Evolutionary conservation across 2,888 invertebrate species (phyloP).

Genomic region (Deilephila elpenor): DNA sequence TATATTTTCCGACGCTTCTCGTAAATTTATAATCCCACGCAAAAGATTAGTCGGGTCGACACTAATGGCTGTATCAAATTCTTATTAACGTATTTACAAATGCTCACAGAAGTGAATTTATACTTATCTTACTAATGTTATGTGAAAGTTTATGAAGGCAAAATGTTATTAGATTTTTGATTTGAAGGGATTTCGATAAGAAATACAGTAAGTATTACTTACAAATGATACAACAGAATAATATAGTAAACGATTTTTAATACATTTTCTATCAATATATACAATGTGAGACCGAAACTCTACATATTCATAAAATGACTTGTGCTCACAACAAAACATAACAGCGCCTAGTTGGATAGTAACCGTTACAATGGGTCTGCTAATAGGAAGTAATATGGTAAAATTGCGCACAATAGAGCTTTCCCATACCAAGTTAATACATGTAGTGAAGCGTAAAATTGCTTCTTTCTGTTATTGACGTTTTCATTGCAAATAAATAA

Average conservation of each 20-base stretch:
- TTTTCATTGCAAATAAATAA: constrained; percentile 32
- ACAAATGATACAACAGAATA: too few species aligned
- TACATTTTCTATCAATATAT: too few species aligned
- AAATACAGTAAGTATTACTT: too few species aligned
- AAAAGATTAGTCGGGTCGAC: not conserved
- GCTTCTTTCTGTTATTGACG: constrained; percentile 28
- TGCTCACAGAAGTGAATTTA: not conserved
- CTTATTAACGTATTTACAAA: not conserved
- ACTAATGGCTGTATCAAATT: constrained; percentile 3
- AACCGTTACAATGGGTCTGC: not conserved
- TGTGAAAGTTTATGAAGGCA: not conserved
- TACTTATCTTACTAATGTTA: not conserved
- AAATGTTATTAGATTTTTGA: too few species aligned
- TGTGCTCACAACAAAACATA: too few species aligned
- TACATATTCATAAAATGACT: too few species aligned
- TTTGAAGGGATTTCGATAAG: too few species aligned
- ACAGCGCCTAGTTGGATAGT: not conserved
- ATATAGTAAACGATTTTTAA: too few species aligned
- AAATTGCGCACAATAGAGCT: not conserved
- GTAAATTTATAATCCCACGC: constrained; percentile 1
- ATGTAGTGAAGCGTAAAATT: constrained; percentile 22
- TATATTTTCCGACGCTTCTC: not conserved
- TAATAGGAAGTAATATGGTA: not conserved
- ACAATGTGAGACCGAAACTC: too few species aligned
- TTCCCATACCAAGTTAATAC: constrained; percentile 14